Evolutionary conservation across 2,888 invertebrate genomes (phyloP), one percentile per base, ranked within the genome.

Genomic region (Pterostichus madidus): DNA sequence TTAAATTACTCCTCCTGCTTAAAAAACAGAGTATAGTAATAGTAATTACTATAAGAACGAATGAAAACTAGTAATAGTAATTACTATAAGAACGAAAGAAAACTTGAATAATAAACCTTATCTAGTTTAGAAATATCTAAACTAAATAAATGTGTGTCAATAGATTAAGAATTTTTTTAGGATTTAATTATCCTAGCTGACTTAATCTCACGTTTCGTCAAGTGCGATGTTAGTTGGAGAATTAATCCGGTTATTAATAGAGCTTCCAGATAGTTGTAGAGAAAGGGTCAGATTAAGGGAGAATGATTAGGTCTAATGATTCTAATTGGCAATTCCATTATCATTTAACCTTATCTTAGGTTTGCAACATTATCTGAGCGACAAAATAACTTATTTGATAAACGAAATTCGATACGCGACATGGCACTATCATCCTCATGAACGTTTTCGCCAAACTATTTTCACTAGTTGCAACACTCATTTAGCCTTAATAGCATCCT

Each of bases 271-370:
- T 49, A 75, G 52, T 75, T 75, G 31, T 8, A 17, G 24, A 78
- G 78, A 44, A 39, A 76, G 75, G 56, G 76, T 75, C 53, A 32
- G 76, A 75, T 75, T 77, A 53, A 53, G 24, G 24, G 11, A 17
- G 46, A 78, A 56, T 59, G 44, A 78, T 61, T 61, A 61, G 59
- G 44, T 61, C n/a, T 39, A 61, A 78, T 78, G 61, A 78, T 78
- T 24, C 44, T 78, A 78, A 78, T 78, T 78, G 78, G 59, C 78
- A 59, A 77, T 56, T 56, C 75, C 52, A 75, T 75, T 75, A 75
- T 75, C 75, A 75, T 52, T 75, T 75, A 75, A 59, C 75, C 75
- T 75, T 52, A 75, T 75, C 75, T 75, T 24, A 49, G 75, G 31
- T 13, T 31, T 11, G 75, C 46, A 75, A 75, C 75, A 75, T 17